These are phyloP conservation scores for Perdita meconis DNA, from an alignment of 2,888 invertebrate species.

Conservation along the genomic window DNA sequence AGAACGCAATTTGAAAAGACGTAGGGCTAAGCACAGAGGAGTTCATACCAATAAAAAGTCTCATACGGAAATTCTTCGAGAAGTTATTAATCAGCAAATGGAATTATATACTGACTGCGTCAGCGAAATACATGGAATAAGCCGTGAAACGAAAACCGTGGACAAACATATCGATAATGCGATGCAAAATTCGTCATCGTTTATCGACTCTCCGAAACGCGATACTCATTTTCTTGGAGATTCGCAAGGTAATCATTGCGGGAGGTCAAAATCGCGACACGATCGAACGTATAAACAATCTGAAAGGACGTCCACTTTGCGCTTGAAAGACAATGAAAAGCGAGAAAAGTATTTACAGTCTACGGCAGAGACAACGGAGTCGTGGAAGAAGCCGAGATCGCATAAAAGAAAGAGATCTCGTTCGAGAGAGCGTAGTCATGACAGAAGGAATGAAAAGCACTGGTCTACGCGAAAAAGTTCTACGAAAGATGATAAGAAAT, in stretches of 20 bases:
- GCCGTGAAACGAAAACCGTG: background rate
- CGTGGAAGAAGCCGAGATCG: constrained; percentile 15
- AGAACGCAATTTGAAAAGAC: constrained; percentile 81
- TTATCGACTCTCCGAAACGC: background rate
- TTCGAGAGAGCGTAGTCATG: constrained; percentile 51
- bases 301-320: constrained; percentile 20
- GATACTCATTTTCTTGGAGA: background rate
- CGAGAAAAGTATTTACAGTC: constrained; percentile 40
- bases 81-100: constrained; percentile 82
- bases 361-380: constrained; percentile 4
- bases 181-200: background rate
- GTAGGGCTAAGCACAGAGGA: constrained; percentile 80
- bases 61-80: constrained; percentile 80
- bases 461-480: constrained; percentile 31
- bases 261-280: constrained; percentile 19
- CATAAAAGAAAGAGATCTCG: constrained; percentile 47
- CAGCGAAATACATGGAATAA: constrained; percentile 31
- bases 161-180: background rate
- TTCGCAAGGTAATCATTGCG: background rate
- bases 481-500: background rate
- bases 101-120: constrained; percentile 78
- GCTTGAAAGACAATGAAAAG: constrained; percentile 11
- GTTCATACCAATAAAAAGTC: constrained; percentile 83
- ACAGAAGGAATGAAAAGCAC: constrained; percentile 54
- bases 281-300: constrained; percentile 17